phyloP scores from a whole-genome alignment of 2,113 vertebrate species.

The Isichthys henryi region DNA sequence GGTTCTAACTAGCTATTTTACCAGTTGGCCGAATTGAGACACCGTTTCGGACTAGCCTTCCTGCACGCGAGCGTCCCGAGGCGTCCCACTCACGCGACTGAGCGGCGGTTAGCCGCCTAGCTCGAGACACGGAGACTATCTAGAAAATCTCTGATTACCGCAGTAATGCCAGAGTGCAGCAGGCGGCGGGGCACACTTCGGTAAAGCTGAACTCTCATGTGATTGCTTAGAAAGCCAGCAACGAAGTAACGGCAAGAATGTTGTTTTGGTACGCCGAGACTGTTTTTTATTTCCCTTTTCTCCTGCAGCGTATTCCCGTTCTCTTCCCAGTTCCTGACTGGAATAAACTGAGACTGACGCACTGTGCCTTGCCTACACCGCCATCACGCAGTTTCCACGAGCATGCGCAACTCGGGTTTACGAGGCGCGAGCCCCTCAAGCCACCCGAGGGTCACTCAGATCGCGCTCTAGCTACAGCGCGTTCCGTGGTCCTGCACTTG shows the following conservation, averaged over 20 bases:
- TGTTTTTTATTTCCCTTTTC: neutral
- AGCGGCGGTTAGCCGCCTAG: neutral
- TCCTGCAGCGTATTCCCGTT: neutral
- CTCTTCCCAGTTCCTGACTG: constrained; percentile 10
- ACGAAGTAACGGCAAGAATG: neutral
- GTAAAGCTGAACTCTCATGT: constrained; percentile 24
- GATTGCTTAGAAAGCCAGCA: constrained; percentile 10
- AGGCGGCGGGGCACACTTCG: constrained; percentile 3
- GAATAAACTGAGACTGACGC: neutral
- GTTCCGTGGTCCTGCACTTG: neutral
- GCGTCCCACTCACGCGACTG: neutral
- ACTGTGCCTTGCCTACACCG: constrained; percentile 12
- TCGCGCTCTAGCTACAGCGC: neutral
- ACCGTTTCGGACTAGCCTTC: neutral
- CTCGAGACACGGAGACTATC: neutral
- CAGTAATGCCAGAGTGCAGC: constrained; percentile 19
- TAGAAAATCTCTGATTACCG: constrained; percentile 21
- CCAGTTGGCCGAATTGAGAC: neutral
- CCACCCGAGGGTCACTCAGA: neutral
- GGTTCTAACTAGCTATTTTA: neutral
- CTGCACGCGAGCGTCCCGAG: neutral
- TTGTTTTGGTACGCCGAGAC: neutral
- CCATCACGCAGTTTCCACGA: constrained; percentile 3
- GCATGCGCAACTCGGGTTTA: constrained; percentile 5
- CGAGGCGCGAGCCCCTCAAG: neutral